Conservation (phyloP, 2,113 vertebrate genomes). For the Camelus dromedarius region DNA sequence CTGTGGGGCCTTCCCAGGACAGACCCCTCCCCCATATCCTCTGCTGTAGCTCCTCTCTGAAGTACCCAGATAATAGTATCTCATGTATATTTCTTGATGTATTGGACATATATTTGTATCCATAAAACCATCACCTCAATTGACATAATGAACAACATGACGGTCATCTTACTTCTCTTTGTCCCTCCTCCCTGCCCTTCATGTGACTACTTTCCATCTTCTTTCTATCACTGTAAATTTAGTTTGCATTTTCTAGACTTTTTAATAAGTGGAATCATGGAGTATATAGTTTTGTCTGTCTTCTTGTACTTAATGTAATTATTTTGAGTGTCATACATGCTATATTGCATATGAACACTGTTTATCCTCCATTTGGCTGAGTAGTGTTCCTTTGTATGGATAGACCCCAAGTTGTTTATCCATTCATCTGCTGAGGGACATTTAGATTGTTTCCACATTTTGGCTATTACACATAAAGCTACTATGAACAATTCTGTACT, state of each 20-base stretch:
- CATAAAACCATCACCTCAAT: background rate
- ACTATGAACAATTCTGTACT: background rate
- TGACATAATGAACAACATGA: background rate
- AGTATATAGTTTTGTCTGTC: background rate
- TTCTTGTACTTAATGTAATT: background rate
- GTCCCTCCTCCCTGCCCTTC: background rate
- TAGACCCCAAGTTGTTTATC: background rate
- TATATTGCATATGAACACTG: background rate
- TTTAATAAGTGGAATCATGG: background rate
- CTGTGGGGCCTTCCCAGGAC: too few species aligned
- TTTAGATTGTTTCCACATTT: background rate
- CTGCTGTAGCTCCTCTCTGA: too few species aligned
- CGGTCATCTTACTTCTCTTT: background rate
- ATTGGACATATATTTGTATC: background rate
- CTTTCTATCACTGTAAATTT: background rate
- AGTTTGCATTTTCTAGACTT: background rate
- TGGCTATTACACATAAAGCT: background rate
- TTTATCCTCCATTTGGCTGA: background rate
- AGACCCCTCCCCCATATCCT: too few species aligned
- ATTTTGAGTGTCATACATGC: background rate
- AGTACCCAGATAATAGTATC: too few species aligned
- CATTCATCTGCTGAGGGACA: background rate
- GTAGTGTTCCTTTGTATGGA: too few species aligned
- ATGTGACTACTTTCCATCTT: background rate
- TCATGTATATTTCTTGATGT: too few species aligned